These are phyloP conservation scores for Myoxocephalus aenaeus DNA, from an alignment of 2,797 vertebrate genomes.

Conservation along the genomic window DNA sequence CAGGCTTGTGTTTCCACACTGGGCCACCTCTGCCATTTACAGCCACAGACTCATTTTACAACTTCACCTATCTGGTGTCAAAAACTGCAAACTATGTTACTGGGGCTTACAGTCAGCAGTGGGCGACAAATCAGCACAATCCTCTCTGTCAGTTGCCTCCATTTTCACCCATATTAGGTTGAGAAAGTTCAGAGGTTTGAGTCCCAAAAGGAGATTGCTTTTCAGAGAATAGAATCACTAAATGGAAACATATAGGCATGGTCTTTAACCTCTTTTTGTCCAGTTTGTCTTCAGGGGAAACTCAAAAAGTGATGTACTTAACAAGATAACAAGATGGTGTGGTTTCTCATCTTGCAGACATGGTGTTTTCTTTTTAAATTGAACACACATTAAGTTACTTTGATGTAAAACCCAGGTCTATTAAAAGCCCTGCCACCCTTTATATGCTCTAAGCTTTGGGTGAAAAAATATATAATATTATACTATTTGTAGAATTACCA, in stretches of 20 bases:
- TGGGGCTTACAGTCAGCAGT: conserved; percentile 52
- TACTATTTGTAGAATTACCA: background rate
- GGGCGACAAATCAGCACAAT: conserved; percentile 58
- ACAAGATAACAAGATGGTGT: conserved; percentile 17
- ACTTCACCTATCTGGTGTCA: conserved; percentile 71
- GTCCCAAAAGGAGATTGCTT: conserved; percentile 39
- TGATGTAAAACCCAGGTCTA: background rate
- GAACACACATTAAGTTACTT: background rate
- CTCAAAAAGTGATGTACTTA: conserved; percentile 23
- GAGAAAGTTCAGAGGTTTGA: conserved; percentile 49
- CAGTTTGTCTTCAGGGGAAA: conserved; percentile 22
- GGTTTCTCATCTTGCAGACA: conserved; percentile 16
- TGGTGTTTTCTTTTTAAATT: conserved; percentile 21
- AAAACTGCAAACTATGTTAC: conserved; percentile 59
- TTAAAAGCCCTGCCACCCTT: conserved; percentile 5
- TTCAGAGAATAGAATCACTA: conserved; percentile 28
- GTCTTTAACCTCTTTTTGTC: conserved; percentile 32
- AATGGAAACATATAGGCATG: conserved; percentile 2
- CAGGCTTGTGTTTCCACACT: conserved; percentile 67
- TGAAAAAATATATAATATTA: background rate
- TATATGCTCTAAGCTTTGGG: background rate
- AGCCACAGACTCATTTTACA: conserved; percentile 73
- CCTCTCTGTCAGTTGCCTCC: conserved; percentile 30
- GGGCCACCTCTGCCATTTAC: conserved; percentile 67
- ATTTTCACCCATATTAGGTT: conserved; percentile 56